Evolutionary conservation across 1,140 invertebrate species (phyloP).

Genomic region (Drosophila micromelanica): DNA sequence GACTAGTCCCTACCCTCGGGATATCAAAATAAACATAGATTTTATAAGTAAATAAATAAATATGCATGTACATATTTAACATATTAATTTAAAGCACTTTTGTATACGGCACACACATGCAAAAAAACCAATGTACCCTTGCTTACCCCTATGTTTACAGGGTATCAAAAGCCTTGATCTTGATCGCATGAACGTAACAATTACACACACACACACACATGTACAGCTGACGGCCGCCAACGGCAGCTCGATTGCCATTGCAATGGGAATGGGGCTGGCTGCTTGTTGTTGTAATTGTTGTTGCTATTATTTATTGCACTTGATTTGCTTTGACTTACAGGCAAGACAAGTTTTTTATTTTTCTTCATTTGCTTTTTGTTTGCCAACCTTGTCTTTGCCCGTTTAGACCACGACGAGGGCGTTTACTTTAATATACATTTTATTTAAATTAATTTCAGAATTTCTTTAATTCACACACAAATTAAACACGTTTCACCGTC

Average conservation of each 20-base stretch:
- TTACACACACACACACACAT: slow-evolving; percentile 17
- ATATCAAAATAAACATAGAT: too few relatives aligned
- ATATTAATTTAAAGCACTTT: too few relatives aligned
- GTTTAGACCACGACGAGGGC: slow-evolving; percentile 47
- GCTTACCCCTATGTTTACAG: too few relatives aligned
- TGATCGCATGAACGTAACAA: slow-evolving; percentile 65
- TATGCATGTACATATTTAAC: too few relatives aligned
- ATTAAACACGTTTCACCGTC: not conserved
- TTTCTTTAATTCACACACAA: not conserved
- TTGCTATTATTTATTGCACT: slow-evolving; percentile 71
- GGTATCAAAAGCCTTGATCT: slow-evolving; percentile 74
- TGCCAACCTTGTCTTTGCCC: slow-evolving; percentile 75
- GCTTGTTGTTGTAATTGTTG: slow-evolving; percentile 38
- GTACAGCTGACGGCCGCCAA: slow-evolving; percentile 19
- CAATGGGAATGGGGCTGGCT: slow-evolving; percentile 40
- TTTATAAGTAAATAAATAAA: too few relatives aligned
- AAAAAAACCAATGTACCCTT: too few relatives aligned
- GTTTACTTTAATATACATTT: slow-evolving; percentile 20
- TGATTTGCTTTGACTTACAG: slow-evolving; percentile 78
- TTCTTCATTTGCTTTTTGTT: slow-evolving; percentile 16
- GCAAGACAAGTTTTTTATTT: slow-evolving; percentile 54
- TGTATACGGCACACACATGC: too few relatives aligned
- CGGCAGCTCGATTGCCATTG: slow-evolving; percentile 50
- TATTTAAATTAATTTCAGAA: slow-evolving; percentile 11
- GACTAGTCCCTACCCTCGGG: too few relatives aligned